These are phyloP conservation scores for Austrofundulus limnaeus DNA, from an alignment of 2,113 vertebrate genomes.

Conservation along the genomic window DNA sequence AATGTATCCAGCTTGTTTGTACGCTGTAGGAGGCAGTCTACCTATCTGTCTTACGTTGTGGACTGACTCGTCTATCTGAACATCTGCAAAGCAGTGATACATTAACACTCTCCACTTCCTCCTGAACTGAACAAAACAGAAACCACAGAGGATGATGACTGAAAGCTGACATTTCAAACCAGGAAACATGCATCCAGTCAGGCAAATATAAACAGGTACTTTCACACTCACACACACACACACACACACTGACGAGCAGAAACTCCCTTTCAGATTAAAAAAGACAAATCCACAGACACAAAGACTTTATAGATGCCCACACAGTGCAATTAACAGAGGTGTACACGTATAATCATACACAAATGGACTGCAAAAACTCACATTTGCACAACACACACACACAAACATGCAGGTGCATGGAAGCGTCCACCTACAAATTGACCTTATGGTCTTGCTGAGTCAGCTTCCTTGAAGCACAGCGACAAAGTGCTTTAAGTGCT, in stretches of 20 bases:
- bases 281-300: neutral
- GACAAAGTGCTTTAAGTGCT: conserved; percentile 45
- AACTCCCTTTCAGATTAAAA: conserved; percentile 2
- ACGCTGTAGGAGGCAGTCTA: neutral
- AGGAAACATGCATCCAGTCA: conserved; percentile 12
- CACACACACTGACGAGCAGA: neutral
- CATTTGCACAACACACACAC: neutral
- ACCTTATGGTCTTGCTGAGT: conserved; percentile 25
- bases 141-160: conserved; percentile 47
- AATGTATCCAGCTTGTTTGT: conserved; percentile 12
- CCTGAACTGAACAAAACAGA: conserved; percentile 28
- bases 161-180: conserved; percentile 57
- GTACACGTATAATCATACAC: neutral
- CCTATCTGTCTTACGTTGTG: conserved; percentile 22
- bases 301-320: neutral
- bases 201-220: neutral
- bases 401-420: conserved; percentile 12
- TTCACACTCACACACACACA: neutral
- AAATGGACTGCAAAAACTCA: neutral
- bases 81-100: conserved; percentile 37
- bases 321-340: neutral
- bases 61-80: conserved; percentile 27
- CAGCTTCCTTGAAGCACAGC: conserved; percentile 37
- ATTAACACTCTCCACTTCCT: conserved; percentile 40
- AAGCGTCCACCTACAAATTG: conserved; percentile 6